Evolutionary conservation across 2,113 vertebrate species (phyloP), one percentile per base, ranked within the genome.

Genomic region (Chaetorhynchus papuensis): DNA sequence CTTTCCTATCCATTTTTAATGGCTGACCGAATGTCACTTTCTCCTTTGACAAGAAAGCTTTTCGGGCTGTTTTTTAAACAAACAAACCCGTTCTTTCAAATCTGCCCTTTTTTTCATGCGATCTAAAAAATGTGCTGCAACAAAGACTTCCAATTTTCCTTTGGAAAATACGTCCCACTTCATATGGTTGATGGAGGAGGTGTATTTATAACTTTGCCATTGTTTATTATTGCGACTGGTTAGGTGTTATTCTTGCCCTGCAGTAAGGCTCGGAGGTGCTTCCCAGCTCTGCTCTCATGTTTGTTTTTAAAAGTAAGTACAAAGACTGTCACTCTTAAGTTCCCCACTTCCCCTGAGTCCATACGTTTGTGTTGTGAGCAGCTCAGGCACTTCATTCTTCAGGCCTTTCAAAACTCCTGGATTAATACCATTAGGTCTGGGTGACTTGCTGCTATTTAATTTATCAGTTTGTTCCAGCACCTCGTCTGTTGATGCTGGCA

Each of bases 401-500:
- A 97, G 45, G 61, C 65, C 89, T 76, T 94, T 92, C 94, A 87
- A 90, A 95, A 87, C 74, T 87, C 57, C 87, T 94, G 91, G 77
- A 93, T 95, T 95, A 94, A 95, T 96, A 96, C 91, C 93, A 91
- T 90, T 81, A 90, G 87, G 94, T 86, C 63, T 96, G 91, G 90
- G 84, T 90, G 91, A 93, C 78, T 96, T 93, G 68, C 37, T 94
- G 85, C 79, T 96, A 93, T 96, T 94, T 97, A 94, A 95, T 96
- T 96, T 96, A 97, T 96, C 94, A 89, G 85, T 96, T 93, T 92
- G 90, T 69, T 93, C 94, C 94, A 95, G 92, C 93, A 95, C 85
- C 75, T 94, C 26, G 8, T 66, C 79, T 96, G 94, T 96, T 96
- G 96, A 96, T 95, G 37, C 93, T 96, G 95, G 95, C 95, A 97